phyloP scores from a whole-genome alignment of 2,888 invertebrate species.

The Ennomos fuscantarius region DNA sequence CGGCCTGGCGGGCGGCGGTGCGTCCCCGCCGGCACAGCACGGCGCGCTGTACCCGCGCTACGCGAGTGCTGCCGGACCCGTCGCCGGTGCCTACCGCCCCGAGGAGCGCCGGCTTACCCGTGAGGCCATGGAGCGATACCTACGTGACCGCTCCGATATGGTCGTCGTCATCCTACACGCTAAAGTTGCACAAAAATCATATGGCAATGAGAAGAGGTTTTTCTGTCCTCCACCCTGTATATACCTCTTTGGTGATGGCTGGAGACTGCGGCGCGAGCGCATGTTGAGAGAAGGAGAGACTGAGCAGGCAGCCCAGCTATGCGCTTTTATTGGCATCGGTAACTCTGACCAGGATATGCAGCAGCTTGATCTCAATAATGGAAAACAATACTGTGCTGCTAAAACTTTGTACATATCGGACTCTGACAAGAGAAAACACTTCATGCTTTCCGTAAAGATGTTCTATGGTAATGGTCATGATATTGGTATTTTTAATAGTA shows the following conservation, averaged over 20 bases:
- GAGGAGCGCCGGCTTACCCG: constrained; percentile 94
- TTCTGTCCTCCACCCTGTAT: constrained; percentile 99
- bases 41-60: constrained; percentile 87
- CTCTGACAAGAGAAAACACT: constrained; percentile 99
- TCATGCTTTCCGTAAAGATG: constrained; percentile 99
- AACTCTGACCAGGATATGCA: constrained; percentile 99
- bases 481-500: constrained; percentile 99
- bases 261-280: constrained; percentile 97
- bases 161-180: constrained; percentile 98
- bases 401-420: constrained; percentile 99
- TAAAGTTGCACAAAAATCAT: constrained; percentile 99
- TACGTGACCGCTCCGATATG: constrained; percentile 97
- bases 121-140: constrained; percentile 98
- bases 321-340: constrained; percentile 99
- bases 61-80: constrained; percentile 82
- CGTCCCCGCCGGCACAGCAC: constrained; percentile 87
- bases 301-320: constrained; percentile 96
- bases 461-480: constrained; percentile 99
- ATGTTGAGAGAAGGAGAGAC: constrained; percentile 95
- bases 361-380: constrained; percentile 97
- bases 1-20: constrained; percentile 91
- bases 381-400: constrained; percentile 99
- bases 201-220: constrained; percentile 99
- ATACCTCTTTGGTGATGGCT: constrained; percentile 98
- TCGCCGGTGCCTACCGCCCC: constrained; percentile 87